These are phyloP conservation scores for Sinodicranocentrus sp. DNA, from an alignment of 2,888 invertebrate species.

Conservation along the genomic window DNA sequence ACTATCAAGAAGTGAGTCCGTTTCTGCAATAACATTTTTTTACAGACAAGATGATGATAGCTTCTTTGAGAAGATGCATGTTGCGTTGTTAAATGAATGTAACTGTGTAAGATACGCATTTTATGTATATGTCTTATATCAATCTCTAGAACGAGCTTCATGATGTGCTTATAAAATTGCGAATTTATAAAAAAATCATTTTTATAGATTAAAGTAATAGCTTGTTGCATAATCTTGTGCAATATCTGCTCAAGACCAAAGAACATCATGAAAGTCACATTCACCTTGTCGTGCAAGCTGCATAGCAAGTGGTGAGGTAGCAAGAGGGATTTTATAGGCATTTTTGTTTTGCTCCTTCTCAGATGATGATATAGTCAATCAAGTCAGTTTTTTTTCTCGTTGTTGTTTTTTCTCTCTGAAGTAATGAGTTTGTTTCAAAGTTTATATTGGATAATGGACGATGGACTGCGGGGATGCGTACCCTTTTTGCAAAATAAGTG, in stretches of 20 bases:
- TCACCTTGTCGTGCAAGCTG: constrained; percentile 53
- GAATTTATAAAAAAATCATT: constrained; percentile 10
- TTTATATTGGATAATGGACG: no score
- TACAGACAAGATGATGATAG: constrained; percentile 9
- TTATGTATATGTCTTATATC: background rate
- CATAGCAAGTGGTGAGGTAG: constrained; percentile 5
- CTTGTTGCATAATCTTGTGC: constrained; percentile 25
- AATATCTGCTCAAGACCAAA: constrained; percentile 30
- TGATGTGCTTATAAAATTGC: background rate
- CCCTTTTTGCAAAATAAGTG: no score
- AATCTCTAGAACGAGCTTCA: background rate
- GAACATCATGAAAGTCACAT: constrained; percentile 62
- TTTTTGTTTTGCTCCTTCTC: background rate
- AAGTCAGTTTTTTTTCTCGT: no score
- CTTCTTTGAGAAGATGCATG: background rate
- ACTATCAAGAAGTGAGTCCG: background rate
- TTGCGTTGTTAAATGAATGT: background rate
- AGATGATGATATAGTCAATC: background rate
- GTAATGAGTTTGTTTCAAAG: no score
- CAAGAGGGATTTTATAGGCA: background rate
- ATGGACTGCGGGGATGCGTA: no score
- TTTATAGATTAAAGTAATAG: constrained; percentile 28
- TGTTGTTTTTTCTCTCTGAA: no score
- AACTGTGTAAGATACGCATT: background rate
- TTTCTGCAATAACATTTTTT: background rate